Conservation (phyloP, 2,113 vertebrate genomes). For the Hemiscyllium ocellatum region DNA sequence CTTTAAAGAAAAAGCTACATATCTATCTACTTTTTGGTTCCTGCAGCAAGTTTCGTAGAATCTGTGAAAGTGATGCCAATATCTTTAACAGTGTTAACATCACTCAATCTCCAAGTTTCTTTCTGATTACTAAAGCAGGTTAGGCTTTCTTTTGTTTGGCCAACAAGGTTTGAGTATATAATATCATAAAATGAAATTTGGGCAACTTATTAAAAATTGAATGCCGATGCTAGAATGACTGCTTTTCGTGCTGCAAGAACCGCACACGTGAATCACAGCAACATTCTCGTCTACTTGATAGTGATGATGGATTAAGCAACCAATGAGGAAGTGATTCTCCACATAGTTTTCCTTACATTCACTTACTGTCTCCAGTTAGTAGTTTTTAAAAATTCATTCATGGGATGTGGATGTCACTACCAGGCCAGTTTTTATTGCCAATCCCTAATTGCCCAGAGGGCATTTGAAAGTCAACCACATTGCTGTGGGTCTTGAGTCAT, state of each 20-base stretch:
- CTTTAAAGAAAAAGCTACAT: neutral
- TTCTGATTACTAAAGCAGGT: neutral
- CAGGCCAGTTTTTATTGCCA: too few relatives aligned
- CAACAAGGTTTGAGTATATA: neutral
- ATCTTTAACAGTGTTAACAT: neutral
- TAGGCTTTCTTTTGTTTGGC: neutral
- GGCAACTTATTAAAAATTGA: conserved; percentile 12
- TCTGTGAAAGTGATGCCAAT: neutral
- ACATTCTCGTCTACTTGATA: neutral
- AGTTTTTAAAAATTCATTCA: too few relatives aligned
- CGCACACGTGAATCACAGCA: neutral
- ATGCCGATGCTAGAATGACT: neutral
- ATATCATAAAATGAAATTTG: neutral
- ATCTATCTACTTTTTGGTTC: neutral
- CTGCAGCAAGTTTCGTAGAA: neutral
- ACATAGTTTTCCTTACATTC: neutral
- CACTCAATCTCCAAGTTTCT: neutral
- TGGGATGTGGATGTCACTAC: too few relatives aligned
- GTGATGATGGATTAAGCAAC: neutral
- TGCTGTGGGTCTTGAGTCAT: too few relatives aligned
- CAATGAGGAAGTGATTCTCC: neutral
- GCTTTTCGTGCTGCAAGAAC: neutral
- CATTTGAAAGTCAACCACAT: too few relatives aligned
- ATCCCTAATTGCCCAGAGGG: too few relatives aligned
- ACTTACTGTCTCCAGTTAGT: too few relatives aligned